These are phyloP conservation scores for Spodoptera litura DNA, from an alignment of 1,140 invertebrate genomes.

Conservation along the genomic window DNA sequence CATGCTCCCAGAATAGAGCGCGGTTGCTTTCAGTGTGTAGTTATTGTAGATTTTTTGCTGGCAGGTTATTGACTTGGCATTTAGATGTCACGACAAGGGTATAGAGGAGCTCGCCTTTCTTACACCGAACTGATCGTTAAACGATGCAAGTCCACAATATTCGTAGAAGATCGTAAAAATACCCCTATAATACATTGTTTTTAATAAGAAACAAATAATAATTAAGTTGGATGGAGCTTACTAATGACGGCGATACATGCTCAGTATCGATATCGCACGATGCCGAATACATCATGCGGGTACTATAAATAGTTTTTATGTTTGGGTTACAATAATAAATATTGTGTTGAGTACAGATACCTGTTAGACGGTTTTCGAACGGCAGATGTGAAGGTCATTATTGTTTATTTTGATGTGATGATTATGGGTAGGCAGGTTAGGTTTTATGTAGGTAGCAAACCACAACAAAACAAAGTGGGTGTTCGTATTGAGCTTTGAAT, in stretches of 20 bases:
- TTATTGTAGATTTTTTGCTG: constrained; percentile 76
- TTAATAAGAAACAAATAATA: neutral
- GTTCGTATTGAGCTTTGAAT: constrained; percentile 14
- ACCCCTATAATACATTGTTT: constrained; percentile 18
- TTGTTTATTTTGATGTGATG: constrained; percentile 15
- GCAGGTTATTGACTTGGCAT: constrained; percentile 76
- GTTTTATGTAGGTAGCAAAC: neutral
- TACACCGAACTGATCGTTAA: constrained; percentile 45
- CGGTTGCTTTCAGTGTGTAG: constrained; percentile 73
- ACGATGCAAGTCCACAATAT: constrained; percentile 34
- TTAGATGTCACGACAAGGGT: constrained; percentile 82
- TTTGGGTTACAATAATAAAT: constrained; percentile 8
- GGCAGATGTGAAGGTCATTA: constrained; percentile 21
- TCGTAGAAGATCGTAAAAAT: constrained; percentile 20
- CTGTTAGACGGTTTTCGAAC: neutral
- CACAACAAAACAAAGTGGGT: constrained; percentile 24
- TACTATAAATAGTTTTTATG: constrained; percentile 12
- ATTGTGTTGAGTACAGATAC: constrained; percentile 11
- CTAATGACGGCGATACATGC: neutral
- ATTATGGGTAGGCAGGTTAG: neutral
- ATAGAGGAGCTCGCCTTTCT: constrained; percentile 39
- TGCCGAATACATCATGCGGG: neutral
- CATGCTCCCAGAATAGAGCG: constrained; percentile 75
- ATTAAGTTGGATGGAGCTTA: neutral
- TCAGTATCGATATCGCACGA: neutral